A percentile compares a stretch with the other conserved stretches of the same genome.
These are phyloP conservation scores for Crossocerus cetratus DNA, from an alignment of 2,888 invertebrate species.

Conservation along the genomic window DNA sequence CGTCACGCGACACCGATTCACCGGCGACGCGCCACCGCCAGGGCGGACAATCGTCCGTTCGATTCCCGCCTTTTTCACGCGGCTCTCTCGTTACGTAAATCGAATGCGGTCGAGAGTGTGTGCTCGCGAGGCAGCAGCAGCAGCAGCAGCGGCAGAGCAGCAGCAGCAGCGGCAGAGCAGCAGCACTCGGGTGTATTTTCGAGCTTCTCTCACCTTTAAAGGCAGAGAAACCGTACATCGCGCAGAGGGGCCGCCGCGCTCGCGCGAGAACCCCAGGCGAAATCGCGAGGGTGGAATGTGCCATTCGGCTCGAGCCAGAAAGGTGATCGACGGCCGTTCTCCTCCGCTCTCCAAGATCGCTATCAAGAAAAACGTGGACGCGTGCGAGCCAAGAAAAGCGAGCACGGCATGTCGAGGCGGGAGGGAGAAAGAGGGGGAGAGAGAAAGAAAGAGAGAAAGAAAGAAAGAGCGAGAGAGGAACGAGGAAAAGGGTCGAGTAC, in stretches of 20 bases:
- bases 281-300: background rate
- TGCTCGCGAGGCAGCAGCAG: background rate
- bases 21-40: background rate
- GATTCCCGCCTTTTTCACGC: conserved; percentile 52
- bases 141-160: background rate
- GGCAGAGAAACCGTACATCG: conserved; percentile 50
- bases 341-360: background rate
- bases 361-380: background rate
- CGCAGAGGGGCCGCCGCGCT: conserved; percentile 31
- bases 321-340: background rate
- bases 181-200: conserved; percentile 36
- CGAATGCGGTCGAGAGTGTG: conserved; percentile 20
- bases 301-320: background rate
- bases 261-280: background rate
- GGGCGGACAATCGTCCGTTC: conserved; percentile 25
- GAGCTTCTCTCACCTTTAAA: conserved; percentile 57
- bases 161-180: too few species aligned
- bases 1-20: conserved; percentile 27
- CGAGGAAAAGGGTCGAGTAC: too few species aligned
- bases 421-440: conserved; percentile 5
- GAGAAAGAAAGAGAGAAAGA: background rate
- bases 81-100: conserved; percentile 53
- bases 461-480: background rate
- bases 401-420: background rate
- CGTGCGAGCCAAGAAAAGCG: conserved; percentile 8